These are phyloP conservation scores for Cottus gobio DNA, from an alignment of 2,113 vertebrate species.

Conservation along the genomic window DNA sequence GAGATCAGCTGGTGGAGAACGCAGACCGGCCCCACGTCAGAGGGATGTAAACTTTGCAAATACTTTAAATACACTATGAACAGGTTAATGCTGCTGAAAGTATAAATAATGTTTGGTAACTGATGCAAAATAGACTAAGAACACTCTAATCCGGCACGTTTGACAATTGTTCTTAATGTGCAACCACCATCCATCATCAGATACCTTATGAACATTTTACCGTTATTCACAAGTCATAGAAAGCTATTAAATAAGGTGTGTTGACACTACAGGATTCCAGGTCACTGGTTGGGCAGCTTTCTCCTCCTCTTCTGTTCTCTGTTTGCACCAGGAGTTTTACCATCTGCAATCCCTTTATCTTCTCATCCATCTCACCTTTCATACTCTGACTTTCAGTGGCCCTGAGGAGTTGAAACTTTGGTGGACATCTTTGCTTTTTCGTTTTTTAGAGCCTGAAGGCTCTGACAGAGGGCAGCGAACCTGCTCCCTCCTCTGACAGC, in stretches of 20 bases:
- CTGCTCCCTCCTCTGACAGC: slow-evolving; percentile 37
- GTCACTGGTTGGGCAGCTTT: slow-evolving; percentile 26
- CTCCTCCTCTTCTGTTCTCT: slow-evolving; percentile 11
- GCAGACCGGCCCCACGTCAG: slow-evolving; percentile 34
- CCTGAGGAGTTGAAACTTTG: slow-evolving; percentile 34
- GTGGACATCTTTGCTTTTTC: slow-evolving; percentile 36
- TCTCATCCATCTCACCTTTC: slow-evolving; percentile 16
- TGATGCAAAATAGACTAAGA: not conserved
- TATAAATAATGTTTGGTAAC: not conserved
- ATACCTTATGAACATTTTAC: not conserved
- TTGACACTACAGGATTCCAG: not conserved
- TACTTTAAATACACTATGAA: not conserved
- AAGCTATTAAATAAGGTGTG: not conserved
- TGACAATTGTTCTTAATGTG: not conserved
- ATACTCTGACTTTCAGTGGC: slow-evolving; percentile 24
- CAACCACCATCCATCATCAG: not conserved
- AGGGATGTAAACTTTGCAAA: slow-evolving; percentile 15
- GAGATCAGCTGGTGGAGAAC: slow-evolving; percentile 40
- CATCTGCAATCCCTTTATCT: slow-evolving; percentile 27
- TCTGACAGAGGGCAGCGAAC: slow-evolving; percentile 53
- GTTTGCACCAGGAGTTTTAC: slow-evolving; percentile 29
- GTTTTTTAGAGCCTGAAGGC: slow-evolving; percentile 35
- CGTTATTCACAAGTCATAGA: not conserved
- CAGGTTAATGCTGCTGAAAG: not conserved
- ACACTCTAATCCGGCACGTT: not conserved